Evolutionary conservation across 2,888 invertebrate species (phyloP).

Genomic region (Xanthorhoe spadicearia): DNA sequence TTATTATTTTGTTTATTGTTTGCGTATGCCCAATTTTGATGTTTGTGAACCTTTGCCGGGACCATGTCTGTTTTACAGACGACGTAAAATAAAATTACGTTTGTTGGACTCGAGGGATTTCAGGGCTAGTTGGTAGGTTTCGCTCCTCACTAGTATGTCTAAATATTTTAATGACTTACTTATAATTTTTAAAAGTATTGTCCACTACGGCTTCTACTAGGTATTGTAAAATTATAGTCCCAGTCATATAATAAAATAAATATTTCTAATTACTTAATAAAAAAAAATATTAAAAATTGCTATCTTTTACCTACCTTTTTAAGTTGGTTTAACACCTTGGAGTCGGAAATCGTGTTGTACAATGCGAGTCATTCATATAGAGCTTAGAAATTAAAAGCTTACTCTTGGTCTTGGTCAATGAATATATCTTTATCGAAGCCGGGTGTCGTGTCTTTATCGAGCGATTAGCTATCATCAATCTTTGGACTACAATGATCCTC

Average conservation of each 20-base stretch:
- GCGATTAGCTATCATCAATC: constrained; percentile 73
- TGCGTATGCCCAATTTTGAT: constrained; percentile 71
- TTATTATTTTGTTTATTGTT: constrained; percentile 74
- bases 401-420: constrained; percentile 22
- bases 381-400: neutral
- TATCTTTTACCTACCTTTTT: no score
- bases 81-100: constrained; percentile 27
- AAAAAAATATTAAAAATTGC: no score
- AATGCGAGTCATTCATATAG: no score
- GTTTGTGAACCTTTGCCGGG: constrained; percentile 60
- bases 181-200: neutral
- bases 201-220: no score
- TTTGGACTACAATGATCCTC: constrained; percentile 70
- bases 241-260: no score
- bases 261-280: no score
- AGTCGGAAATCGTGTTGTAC: no score
- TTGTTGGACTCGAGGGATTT: constrained; percentile 31
- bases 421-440: constrained; percentile 51
- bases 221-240: no score
- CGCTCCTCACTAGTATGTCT: neutral
- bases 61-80: constrained; percentile 30
- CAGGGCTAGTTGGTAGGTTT: neutral
- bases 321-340: no score
- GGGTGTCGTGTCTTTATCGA: constrained; percentile 56
- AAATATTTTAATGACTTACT: neutral